Evolutionary conservation across 1,140 invertebrate species (phyloP).

Genomic region (Lepidurus packardi): DNA sequence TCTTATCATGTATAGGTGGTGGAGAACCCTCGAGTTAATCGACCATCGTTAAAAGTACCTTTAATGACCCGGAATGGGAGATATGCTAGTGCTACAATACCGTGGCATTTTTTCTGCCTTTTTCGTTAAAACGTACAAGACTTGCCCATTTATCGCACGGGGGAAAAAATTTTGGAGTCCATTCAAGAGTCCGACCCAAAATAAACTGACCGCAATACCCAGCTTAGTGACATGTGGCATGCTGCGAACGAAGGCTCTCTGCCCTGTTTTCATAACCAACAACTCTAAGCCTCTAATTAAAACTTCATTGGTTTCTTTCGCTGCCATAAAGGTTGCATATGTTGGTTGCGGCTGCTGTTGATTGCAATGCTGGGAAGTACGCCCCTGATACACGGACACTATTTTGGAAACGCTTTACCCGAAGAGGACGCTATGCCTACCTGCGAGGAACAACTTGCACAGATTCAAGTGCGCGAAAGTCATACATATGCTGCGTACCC

Average conservation of each 20-base stretch:
- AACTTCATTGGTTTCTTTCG: background rate
- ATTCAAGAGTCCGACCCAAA: constrained; percentile 3
- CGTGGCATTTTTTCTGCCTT: background rate
- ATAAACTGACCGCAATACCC: constrained; percentile 17
- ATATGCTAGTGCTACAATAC: background rate
- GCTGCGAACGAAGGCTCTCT: background rate
- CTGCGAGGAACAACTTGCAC: background rate
- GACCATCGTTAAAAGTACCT: background rate
- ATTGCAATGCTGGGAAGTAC: background rate
- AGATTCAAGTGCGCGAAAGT: constrained; percentile 25
- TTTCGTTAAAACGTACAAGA: background rate
- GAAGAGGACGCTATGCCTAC: constrained; percentile 26
- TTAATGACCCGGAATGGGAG: constrained; percentile 15
- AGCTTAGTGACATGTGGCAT: constrained; percentile 18
- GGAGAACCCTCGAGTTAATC: background rate
- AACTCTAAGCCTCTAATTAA: constrained; percentile 4
- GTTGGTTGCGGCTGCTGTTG: background rate
- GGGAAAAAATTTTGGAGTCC: background rate
- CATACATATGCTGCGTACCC: constrained; percentile 30
- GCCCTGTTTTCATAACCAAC: background rate
- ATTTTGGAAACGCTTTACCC: constrained; percentile 23
- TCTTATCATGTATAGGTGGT: background rate
- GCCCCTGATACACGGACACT: constrained; percentile 12
- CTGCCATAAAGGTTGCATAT: background rate
- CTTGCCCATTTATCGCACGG: background rate